Percentiles rank a stretch among this genome's conserved stretches.
Evolutionary conservation across 2,113 vertebrate genomes (phyloP).

Genomic region (Anolis carolinensis): DNA sequence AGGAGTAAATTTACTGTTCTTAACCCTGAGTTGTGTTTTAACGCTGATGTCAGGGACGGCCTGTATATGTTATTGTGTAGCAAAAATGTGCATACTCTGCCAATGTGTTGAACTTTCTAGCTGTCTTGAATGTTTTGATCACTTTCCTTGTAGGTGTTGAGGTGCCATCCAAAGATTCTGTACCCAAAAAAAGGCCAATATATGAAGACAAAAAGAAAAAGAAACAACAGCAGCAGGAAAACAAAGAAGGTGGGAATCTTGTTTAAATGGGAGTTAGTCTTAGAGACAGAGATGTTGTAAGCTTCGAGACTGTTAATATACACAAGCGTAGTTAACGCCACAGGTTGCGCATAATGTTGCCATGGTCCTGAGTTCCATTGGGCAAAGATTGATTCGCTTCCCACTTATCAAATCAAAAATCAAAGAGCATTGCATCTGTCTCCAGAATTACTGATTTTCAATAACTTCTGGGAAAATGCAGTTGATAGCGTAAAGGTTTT

Average conservation of each 20-base stretch:
- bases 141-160: slow-evolving; percentile 84
- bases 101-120: slow-evolving; percentile 16
- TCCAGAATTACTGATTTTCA: too few species aligned
- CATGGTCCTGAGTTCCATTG: too few species aligned
- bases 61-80: background rate
- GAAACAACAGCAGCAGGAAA: slow-evolving; percentile 78
- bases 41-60: too few species aligned
- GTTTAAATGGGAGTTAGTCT: background rate
- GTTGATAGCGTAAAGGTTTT: too few species aligned
- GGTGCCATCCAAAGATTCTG: slow-evolving; percentile 95
- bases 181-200: slow-evolving; percentile 96
- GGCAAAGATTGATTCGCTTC: too few species aligned
- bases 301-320: background rate
- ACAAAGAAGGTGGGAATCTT: slow-evolving; percentile 83
- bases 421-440: too few species aligned
- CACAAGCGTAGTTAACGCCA: too few species aligned
- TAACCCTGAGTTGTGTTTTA: too few species aligned
- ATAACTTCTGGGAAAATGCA: too few species aligned
- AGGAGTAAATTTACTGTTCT: too few species aligned
- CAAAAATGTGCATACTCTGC: background rate
- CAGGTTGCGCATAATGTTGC: too few species aligned
- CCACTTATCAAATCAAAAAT: too few species aligned
- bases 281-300: background rate
- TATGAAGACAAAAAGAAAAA: slow-evolving; percentile 95
- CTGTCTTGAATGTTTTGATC: background rate